These are phyloP conservation scores for Hiodon tergisus DNA, from an alignment of 2,113 vertebrate species.

Conservation along the genomic window DNA sequence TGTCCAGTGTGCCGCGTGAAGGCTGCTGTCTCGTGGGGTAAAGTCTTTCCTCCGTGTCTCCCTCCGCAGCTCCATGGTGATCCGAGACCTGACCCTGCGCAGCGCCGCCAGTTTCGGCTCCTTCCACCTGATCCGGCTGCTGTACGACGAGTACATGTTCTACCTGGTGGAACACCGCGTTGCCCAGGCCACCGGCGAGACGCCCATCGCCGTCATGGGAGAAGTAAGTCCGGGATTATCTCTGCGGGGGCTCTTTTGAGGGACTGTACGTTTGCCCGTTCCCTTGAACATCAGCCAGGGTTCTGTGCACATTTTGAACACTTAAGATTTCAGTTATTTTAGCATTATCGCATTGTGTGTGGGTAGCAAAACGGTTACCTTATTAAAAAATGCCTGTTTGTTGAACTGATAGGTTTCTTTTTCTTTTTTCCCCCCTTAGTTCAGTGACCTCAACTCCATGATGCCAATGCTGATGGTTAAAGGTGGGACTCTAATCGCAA, in stretches of 20 bases:
- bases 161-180: slow-evolving; percentile 97
- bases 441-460: slow-evolving; percentile 83
- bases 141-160: slow-evolving; percentile 98
- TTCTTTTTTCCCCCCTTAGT: slow-evolving; percentile 64
- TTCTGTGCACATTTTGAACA: too few relatives aligned
- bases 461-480: slow-evolving; percentile 83
- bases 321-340: not conserved
- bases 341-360: not conserved
- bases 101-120: slow-evolving; percentile 95
- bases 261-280: not conserved
- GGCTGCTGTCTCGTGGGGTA: not conserved
- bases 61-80: slow-evolving; percentile 90
- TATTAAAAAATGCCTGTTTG: too few relatives aligned
- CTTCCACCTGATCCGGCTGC: slow-evolving; percentile 93
- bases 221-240: slow-evolving; percentile 67
- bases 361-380: too few relatives aligned
- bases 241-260: too few relatives aligned
- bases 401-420: not conserved
- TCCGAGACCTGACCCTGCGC: slow-evolving; percentile 91
- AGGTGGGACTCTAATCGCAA: slow-evolving; percentile 59
- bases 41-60: not conserved
- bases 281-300: not conserved
- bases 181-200: slow-evolving; percentile 89
- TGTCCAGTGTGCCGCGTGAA: too few relatives aligned
- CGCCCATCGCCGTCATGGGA: slow-evolving; percentile 94